Percentiles rank a stretch among this genome's conserved stretches.
Evolutionary conservation across 2,888 invertebrate species (phyloP).

Genomic region (Theretra japonica): DNA sequence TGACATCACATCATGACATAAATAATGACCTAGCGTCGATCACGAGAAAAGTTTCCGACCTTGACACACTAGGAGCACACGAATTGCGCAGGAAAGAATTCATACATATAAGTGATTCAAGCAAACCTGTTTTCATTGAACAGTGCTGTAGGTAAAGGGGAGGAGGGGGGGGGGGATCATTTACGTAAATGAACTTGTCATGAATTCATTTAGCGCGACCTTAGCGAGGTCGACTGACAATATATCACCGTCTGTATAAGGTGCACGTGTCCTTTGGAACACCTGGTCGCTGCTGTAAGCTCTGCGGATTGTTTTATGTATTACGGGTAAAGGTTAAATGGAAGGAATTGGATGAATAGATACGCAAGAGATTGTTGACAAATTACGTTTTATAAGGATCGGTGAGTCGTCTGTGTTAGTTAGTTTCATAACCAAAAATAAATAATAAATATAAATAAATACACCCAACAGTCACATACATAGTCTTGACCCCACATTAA

Average conservation of each 20-base stretch:
- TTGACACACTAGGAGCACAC: slow-evolving; percentile 46
- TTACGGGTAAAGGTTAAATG: no score
- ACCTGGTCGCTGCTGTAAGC: slow-evolving; percentile 33
- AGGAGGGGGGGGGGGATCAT: slow-evolving; percentile 34
- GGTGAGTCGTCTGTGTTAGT: no score
- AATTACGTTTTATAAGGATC: no score
- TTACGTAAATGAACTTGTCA: slow-evolving; percentile 56
- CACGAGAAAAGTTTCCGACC: slow-evolving; percentile 36
- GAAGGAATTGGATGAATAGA: no score
- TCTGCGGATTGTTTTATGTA: slow-evolving; percentile 3
- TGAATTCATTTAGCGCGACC: slow-evolving; percentile 63
- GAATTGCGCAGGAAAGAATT: slow-evolving; percentile 41
- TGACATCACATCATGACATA: slow-evolving; percentile 28
- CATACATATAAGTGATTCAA: slow-evolving; percentile 35
- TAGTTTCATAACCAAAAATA: no score
- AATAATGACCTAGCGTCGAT: slow-evolving; percentile 26
- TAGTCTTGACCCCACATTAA: no score
- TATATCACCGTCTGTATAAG: slow-evolving; percentile 40
- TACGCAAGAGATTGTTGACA: no score
- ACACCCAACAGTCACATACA: no score
- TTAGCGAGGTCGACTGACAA: slow-evolving; percentile 67
- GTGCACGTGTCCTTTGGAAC: slow-evolving; percentile 32
- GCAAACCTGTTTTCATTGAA: slow-evolving; percentile 71
- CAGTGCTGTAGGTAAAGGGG: slow-evolving; percentile 29
- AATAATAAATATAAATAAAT: no score